phyloP scores from a whole-genome alignment of 2,113 vertebrate genomes.

The Larimichthys polyactis region DNA sequence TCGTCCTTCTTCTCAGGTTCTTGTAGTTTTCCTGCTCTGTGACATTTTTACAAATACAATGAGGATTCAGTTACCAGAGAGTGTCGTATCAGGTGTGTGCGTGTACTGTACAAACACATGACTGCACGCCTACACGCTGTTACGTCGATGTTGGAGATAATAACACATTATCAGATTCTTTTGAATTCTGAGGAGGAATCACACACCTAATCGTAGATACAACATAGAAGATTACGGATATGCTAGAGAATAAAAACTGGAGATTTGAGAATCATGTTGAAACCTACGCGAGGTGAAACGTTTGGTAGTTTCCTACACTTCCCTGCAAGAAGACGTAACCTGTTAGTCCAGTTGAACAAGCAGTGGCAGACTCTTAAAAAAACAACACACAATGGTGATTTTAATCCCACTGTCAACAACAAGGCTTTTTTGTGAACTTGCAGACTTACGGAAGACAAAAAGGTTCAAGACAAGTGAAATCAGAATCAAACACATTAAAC shows the following conservation, averaged over 20 bases:
- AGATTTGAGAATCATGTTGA: neutral
- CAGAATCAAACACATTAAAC: too few species aligned
- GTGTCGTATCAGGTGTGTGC: neutral
- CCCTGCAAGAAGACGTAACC: conserved; percentile 9
- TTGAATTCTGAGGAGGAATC: neutral
- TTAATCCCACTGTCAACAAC: too few species aligned
- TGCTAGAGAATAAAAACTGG: neutral
- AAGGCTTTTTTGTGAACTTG: too few species aligned
- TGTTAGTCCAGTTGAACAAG: conserved; percentile 34
- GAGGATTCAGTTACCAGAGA: conserved; percentile 46
- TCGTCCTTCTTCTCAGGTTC: neutral
- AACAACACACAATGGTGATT: too few species aligned
- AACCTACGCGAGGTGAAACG: neutral
- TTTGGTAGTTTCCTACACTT: rapidly evolving
- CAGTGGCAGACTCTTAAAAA: too few species aligned
- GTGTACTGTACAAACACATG: conserved; percentile 1
- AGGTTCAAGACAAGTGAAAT: too few species aligned
- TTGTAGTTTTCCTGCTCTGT: conserved; percentile 22
- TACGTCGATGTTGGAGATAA: neutral
- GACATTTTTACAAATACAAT: conserved; percentile 50
- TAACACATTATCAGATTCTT: neutral
- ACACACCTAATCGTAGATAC: too few species aligned
- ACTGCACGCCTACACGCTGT: rapidly evolving
- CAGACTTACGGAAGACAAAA: too few species aligned
- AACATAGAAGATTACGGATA: too few species aligned